phyloP scores from a whole-genome alignment of 2,888 invertebrate species.

The Andrena praecox region DNA sequence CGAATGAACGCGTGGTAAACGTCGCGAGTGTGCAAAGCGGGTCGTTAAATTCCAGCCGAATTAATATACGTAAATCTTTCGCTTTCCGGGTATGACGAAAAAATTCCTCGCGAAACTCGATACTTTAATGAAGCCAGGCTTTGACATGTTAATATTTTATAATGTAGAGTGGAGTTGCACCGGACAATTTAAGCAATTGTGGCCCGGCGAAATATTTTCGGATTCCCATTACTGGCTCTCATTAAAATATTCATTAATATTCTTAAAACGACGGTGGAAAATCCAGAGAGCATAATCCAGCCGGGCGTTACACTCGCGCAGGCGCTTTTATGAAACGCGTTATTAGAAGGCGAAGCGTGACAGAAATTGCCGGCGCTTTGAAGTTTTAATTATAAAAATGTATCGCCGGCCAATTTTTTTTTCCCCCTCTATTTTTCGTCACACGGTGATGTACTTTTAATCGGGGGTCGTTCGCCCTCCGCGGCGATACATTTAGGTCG shows the following conservation, averaged over 20 bases:
- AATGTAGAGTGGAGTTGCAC: not conserved
- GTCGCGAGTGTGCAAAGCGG: not conserved
- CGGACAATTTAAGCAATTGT: slow-evolving; percentile 3
- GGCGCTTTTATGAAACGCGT: slow-evolving; percentile 3
- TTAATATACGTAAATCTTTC: not conserved
- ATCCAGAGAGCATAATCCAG: slow-evolving; percentile 16
- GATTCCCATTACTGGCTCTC: not conserved
- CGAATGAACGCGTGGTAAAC: not conserved
- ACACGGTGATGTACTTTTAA: slow-evolving; percentile 2
- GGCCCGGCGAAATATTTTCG: slow-evolving; percentile 11
- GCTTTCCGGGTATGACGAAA: not conserved
- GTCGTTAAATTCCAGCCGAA: not conserved
- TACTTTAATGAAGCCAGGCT: not conserved
- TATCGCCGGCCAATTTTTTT: slow-evolving; percentile 21
- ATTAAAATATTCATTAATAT: slow-evolving; percentile 39
- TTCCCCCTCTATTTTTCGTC: not conserved
- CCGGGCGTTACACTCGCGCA: not conserved
- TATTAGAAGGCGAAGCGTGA: slow-evolving; percentile 7
- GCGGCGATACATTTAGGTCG: slow-evolving; percentile 15
- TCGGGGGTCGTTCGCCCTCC: not conserved
- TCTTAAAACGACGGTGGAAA: slow-evolving; percentile 15
- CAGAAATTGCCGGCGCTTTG: slow-evolving; percentile 29
- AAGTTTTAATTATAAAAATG: slow-evolving; percentile 45
- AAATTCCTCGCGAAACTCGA: not conserved
- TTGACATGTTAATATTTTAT: slow-evolving; percentile 7